Conservation (phyloP, 2,113 vertebrate genomes). For the Pangasianodon gigas region DNA sequence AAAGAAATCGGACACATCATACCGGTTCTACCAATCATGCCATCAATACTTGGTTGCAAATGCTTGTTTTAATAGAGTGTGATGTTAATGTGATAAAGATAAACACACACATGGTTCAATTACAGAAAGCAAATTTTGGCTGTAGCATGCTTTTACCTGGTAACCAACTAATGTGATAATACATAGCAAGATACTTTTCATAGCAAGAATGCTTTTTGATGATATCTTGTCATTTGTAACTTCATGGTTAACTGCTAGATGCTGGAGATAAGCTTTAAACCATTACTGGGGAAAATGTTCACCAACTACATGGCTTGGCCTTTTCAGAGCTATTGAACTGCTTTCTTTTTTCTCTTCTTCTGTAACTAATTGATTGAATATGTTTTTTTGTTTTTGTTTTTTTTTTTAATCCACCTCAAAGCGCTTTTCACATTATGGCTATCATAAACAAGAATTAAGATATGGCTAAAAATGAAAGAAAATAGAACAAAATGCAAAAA, state of each 20-base stretch:
- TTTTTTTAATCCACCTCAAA: not conserved
- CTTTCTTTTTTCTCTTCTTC: not conserved
- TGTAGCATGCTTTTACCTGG: not conserved
- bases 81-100: not conserved
- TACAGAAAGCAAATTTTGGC: not conserved
- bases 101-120: not conserved
- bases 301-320: not conserved
- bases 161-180: not conserved
- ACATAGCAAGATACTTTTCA: not conserved
- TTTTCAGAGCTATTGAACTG: not conserved
- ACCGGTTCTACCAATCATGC: too few relatives aligned
- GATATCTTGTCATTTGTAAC: not conserved
- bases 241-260: not conserved
- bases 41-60: not conserved
- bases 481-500: not conserved
- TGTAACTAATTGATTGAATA: not conserved
- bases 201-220: not conserved
- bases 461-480: not conserved
- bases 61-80: not conserved
- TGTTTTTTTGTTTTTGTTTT: not conserved
- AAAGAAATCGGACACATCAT: not conserved
- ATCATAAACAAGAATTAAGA: not conserved
- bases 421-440: not conserved
- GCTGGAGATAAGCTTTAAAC: not conserved
- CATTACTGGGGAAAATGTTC: not conserved